These are phyloP conservation scores for Coregonus ussuriensis DNA, from an alignment of 2,797 vertebrate species.

Conservation along the genomic window DNA sequence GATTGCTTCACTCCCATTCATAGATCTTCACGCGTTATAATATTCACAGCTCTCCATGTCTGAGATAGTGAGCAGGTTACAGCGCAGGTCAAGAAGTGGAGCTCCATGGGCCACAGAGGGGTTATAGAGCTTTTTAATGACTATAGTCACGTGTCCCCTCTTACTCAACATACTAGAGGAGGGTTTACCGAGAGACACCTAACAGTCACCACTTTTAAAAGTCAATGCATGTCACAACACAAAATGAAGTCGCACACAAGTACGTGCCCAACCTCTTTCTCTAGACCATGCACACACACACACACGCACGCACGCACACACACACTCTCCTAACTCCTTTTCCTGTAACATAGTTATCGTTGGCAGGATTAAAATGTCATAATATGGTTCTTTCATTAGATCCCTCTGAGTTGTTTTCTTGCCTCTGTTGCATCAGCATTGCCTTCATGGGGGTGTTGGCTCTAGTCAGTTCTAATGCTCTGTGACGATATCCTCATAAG, in stretches of 20 bases:
- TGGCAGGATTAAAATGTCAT: constrained; percentile 10
- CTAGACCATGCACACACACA: background rate
- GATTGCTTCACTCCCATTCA: constrained; percentile 30
- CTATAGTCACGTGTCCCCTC: background rate
- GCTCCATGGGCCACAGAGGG: constrained; percentile 4
- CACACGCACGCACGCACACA: constrained; percentile 2
- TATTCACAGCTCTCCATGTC: constrained; percentile 4
- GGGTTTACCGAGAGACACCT: background rate
- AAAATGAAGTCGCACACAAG: background rate
- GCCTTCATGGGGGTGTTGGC: constrained; percentile 9
- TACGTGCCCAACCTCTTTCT: background rate
- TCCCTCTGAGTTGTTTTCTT: constrained; percentile 4
- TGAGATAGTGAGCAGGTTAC: constrained; percentile 10
- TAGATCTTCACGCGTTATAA: background rate
- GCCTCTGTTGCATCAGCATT: background rate
- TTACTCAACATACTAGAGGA: constrained; percentile 11
- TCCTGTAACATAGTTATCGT: constrained; percentile 29
- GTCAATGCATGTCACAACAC: constrained; percentile 14
- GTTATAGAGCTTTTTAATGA: constrained; percentile 11
- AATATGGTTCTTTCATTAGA: background rate
- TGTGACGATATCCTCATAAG: constrained; percentile 26
- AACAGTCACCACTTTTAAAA: constrained; percentile 4
- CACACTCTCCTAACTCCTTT: background rate
- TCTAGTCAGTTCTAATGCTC: constrained; percentile 27
- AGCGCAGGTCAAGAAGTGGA: constrained; percentile 12